Evolutionary conservation across 2,888 invertebrate genomes (phyloP), one percentile per base, ranked within the genome.

Genomic region (Apantesis nais): DNA sequence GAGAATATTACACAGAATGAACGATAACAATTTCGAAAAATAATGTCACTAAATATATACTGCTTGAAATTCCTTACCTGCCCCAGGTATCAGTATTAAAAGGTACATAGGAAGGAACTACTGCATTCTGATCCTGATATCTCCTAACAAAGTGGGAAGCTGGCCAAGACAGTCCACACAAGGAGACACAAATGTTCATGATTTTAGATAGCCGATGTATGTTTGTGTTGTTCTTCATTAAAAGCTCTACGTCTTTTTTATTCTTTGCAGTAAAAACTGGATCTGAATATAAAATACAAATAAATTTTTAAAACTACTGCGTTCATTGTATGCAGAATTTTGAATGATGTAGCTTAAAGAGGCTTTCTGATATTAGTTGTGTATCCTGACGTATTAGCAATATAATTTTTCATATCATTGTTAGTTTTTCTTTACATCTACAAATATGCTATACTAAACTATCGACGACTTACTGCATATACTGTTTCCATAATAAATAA

Each of bases 1-100:
- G 8, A 37, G 37, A 37, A 37, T 7, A 8, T 7, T 7, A 37
- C 3, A 8, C 3, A 37, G 8, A 37, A 8, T 7, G 37, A 37
- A 37, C 3, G 8, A 8, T 7, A 39, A 8, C 9, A 11, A 39
- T 2, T 48, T 48, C 9, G 22, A n/a, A 12, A 55, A 55, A 55
- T 25, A 25, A n/a, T 25, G 3, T 12, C 55, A n/a, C n/a, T 25
- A n/a, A 29, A 29, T 58, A 58, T 8, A 25, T 2, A 58, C 25
- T n/a, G 4, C n/a, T 52, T 52, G 29, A 39, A 9, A 66, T 66
- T 16, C 8, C 79, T 80, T 79, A 88, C 89, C 77, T 79, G 41
- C 58, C 14, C 87, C 85, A 86, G 1, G 85, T 74, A 19, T 83
- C 73, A 1, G 85, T 84, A 60, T 79, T 72, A 71, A 87, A 89